Conservation (phyloP, 1,140 invertebrate genomes). For the Daktulosphaira vitifoliae region DNA sequence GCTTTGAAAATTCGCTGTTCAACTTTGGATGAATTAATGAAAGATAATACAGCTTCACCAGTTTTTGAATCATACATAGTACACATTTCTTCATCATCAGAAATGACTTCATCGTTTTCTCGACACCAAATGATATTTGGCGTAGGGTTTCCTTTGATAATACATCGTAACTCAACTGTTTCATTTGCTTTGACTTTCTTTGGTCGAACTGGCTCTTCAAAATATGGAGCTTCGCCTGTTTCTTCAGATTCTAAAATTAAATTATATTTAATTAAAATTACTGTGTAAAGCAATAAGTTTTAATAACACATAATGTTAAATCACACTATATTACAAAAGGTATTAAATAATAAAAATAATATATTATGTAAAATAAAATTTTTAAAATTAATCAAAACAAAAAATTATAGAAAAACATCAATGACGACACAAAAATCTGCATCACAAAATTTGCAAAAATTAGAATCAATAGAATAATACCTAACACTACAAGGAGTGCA, state of each 20-base stretch:
- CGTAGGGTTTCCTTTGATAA: constrained; percentile 58
- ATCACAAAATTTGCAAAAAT: constrained; percentile 11
- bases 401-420: too few species aligned
- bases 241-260: constrained; percentile 56
- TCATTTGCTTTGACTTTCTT: constrained; percentile 54
- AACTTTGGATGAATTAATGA: constrained; percentile 51
- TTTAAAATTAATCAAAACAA: too few species aligned
- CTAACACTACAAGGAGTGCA: constrained; percentile 61
- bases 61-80: constrained; percentile 45
- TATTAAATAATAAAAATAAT: too few species aligned
- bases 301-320: too few species aligned
- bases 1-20: constrained; percentile 60
- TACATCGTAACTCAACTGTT: constrained; percentile 52
- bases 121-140: constrained; percentile 67
- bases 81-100: constrained; percentile 50
- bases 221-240: constrained; percentile 54
- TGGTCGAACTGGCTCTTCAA: constrained; percentile 56
- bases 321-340: background rate
- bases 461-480: constrained; percentile 43
- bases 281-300: background rate
- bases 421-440: constrained; percentile 20
- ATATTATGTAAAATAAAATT: background rate
- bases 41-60: constrained; percentile 55
- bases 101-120: constrained; percentile 53
- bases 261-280: constrained; percentile 3